phyloP scores from a whole-genome alignment of 2,888 invertebrate species.

The Nemotelus nigrinus region DNA sequence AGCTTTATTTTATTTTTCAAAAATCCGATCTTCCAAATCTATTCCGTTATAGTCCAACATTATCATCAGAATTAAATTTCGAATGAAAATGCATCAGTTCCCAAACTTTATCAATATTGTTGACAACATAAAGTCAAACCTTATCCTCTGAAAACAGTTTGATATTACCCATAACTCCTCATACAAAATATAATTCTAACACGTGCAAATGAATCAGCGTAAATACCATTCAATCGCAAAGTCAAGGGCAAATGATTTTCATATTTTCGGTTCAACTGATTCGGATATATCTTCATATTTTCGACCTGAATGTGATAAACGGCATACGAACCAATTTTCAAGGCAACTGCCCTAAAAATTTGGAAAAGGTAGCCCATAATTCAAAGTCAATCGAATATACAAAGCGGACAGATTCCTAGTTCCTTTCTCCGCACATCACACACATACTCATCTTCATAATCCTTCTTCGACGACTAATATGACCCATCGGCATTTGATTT shows the following conservation, averaged over 20 bases:
- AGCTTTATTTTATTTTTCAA: too few species aligned
- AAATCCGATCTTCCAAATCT: too few species aligned
- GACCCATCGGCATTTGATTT: conserved; percentile 29
- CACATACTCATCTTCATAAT: background rate
- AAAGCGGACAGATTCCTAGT: conserved; percentile 14
- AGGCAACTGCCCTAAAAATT: background rate
- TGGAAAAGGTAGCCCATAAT: background rate
- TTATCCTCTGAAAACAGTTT: too few species aligned
- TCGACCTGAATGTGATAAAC: background rate
- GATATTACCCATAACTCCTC: too few species aligned
- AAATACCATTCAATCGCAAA: conserved; percentile 41
- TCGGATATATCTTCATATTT: too few species aligned
- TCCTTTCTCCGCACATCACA: background rate
- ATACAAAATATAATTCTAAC: too few species aligned
- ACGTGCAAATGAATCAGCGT: conserved; percentile 39
- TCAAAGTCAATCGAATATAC: conserved; percentile 25
- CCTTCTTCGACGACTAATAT: background rate
- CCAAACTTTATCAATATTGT: too few species aligned
- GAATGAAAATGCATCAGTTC: too few species aligned
- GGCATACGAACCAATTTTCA: background rate
- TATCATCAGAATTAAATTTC: too few species aligned
- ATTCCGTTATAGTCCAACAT: too few species aligned
- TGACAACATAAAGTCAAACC: too few species aligned
- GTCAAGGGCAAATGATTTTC: conserved; percentile 40
- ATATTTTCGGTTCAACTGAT: conserved; percentile 2